Percentiles rank a stretch among this genome's conserved stretches.
Evolutionary conservation across 2,888 invertebrate species (phyloP).

Genomic region (Craniophora ligustri): DNA sequence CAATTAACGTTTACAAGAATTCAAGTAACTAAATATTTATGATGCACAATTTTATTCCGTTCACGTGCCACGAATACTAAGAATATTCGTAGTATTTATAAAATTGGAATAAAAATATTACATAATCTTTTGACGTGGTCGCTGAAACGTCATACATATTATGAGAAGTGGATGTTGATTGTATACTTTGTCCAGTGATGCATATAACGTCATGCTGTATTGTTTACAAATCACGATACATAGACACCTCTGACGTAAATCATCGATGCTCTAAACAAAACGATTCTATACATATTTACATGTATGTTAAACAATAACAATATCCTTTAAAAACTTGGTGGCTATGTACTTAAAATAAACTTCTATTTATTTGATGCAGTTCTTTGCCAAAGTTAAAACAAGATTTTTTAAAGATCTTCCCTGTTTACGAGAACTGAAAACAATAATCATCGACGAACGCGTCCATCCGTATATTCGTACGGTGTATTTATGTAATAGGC

Average conservation of each 20-base stretch:
- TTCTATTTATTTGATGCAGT: conserved; percentile 15
- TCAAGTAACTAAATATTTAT: too few species aligned
- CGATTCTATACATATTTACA: conserved; percentile 6
- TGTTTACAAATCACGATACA: conserved; percentile 37
- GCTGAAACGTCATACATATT: conserved; percentile 35
- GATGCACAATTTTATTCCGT: too few species aligned
- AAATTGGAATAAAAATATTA: conserved; percentile 37
- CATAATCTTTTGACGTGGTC: conserved; percentile 30
- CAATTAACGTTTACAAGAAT: too few species aligned
- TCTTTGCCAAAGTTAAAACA: conserved; percentile 26
- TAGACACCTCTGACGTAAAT: conserved; percentile 27
- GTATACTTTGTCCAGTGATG: conserved; percentile 9
- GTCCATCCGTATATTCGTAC: background rate
- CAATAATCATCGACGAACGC: conserved; percentile 22
- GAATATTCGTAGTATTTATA: conserved; percentile 19
- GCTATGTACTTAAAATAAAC: conserved; percentile 14
- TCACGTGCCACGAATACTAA: too few species aligned
- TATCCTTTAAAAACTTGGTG: conserved; percentile 2
- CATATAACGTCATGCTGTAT: conserved; percentile 26
- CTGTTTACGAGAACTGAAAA: conserved; percentile 19
- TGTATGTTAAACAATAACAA: conserved; percentile 1
- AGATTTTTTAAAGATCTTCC: conserved; percentile 16
- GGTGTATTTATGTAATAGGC: conserved; percentile 25
- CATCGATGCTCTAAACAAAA: conserved; percentile 17
- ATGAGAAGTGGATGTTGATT: conserved; percentile 26